A percentile compares a stretch with the other conserved stretches of the same genome.
phyloP scores from a whole-genome alignment of 2,888 invertebrate species.

The Diplolepis rosae region DNA sequence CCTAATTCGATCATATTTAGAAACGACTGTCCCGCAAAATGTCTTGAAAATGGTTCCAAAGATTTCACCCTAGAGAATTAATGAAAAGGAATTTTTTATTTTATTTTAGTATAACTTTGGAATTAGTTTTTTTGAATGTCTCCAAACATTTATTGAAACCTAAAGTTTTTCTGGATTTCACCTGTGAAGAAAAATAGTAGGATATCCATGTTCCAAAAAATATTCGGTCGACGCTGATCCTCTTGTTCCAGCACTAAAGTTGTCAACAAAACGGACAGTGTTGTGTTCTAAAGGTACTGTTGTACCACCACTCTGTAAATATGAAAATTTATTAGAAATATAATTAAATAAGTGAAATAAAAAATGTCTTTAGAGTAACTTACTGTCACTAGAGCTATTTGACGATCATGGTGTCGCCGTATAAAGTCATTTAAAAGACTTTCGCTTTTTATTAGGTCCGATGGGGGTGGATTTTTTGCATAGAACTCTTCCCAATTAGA shows the following conservation, averaged over 20 bases:
- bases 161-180: slow-evolving; percentile 49
- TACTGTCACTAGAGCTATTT: slow-evolving; percentile 88
- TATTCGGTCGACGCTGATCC: slow-evolving; percentile 97
- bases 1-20: slow-evolving; percentile 85
- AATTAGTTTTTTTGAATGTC: too few species aligned
- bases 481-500: slow-evolving; percentile 91
- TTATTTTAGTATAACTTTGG: background rate
- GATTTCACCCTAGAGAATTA: slow-evolving; percentile 82
- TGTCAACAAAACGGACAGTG: slow-evolving; percentile 98
- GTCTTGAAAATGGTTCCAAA: slow-evolving; percentile 92
- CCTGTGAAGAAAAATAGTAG: slow-evolving; percentile 94
- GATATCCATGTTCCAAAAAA: slow-evolving; percentile 90
- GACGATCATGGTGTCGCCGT: slow-evolving; percentile 80
- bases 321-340: slow-evolving; percentile 28
- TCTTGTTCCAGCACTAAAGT: slow-evolving; percentile 97
- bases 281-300: slow-evolving; percentile 97
- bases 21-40: slow-evolving; percentile 86
- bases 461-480: slow-evolving; percentile 84
- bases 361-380: slow-evolving; percentile 63
- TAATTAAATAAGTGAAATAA: slow-evolving; percentile 20
- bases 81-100: slow-evolving; percentile 7
- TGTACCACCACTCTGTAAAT: slow-evolving; percentile 91
- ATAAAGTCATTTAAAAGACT: slow-evolving; percentile 84
- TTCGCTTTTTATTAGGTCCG: slow-evolving; percentile 84
- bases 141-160: background rate